phyloP scores from a whole-genome alignment of 2,113 vertebrate genomes.

The Tichodroma muraria region DNA sequence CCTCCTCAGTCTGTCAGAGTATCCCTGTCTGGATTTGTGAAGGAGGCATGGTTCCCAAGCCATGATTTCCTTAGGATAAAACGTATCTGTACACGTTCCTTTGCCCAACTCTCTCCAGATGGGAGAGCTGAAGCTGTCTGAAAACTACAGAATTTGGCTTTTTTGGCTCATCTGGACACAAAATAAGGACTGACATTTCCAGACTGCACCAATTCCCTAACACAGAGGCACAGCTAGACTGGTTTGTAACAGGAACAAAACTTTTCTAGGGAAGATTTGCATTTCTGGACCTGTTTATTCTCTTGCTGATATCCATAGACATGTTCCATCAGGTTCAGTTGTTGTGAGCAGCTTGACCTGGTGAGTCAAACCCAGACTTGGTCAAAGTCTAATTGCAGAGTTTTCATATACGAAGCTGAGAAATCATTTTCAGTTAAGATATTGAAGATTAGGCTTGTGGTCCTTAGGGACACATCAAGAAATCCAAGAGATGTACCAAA shows the following conservation, averaged over 20 bases:
- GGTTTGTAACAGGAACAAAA: neutral
- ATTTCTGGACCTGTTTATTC: neutral
- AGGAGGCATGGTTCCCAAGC: neutral
- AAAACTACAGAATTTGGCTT: neutral
- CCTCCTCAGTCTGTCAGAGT: neutral
- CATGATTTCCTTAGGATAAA: neutral
- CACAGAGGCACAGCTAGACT: neutral
- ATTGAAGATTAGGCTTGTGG: neutral
- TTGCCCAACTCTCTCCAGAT: neutral
- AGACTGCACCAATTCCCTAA: neutral
- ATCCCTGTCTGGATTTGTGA: neutral
- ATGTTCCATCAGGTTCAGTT: neutral
- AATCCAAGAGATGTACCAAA: neutral
- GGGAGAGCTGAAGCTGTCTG: neutral
- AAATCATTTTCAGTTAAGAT: neutral
- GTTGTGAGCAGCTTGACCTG: neutral
- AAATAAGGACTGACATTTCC: neutral
- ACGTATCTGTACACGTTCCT: rapidly evolving
- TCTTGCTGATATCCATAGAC: neutral
- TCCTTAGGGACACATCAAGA: neutral
- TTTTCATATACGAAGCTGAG: neutral
- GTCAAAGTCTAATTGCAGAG: neutral
- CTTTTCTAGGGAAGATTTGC: neutral
- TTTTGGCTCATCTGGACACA: neutral
- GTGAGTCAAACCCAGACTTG: neutral